Evolutionary conservation across 2,888 invertebrate species (phyloP).

Genomic region (Ganaspis brasiliensis): DNA sequence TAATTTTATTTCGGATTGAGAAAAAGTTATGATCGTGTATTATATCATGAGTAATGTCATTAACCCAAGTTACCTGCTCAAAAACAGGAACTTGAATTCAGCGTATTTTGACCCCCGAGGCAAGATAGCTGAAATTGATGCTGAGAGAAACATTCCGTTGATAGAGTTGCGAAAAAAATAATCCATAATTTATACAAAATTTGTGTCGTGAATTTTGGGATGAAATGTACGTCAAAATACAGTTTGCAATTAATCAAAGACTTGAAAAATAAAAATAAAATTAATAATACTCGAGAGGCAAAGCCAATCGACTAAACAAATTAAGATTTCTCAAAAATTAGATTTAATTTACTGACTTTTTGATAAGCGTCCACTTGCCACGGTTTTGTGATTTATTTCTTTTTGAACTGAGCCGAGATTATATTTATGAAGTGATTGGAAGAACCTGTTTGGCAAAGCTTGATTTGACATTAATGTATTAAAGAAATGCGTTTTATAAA

Average conservation of each 20-base stretch:
- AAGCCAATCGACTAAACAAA: conserved; percentile 20
- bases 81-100: conserved; percentile 13
- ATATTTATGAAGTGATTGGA: no score
- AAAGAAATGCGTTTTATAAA: no score
- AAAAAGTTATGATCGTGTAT: neutral
- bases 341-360: conserved; percentile 16
- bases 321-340: conserved; percentile 22
- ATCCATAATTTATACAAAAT: conserved; percentile 6
- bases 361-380: neutral
- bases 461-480: no score
- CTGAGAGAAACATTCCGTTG: neutral
- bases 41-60: conserved; percentile 23
- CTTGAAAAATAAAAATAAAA: neutral
- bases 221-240: no score
- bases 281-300: neutral
- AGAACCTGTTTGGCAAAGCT: no score
- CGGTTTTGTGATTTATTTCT: conserved; percentile 15
- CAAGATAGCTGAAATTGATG: neutral
- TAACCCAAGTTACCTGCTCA: conserved; percentile 27
- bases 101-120: conserved; percentile 21
- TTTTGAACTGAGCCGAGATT: neutral
- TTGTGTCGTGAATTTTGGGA: neutral
- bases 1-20: neutral
- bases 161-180: neutral
- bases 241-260: no score